Evolutionary conservation across 2,888 invertebrate species (phyloP), one percentile per base, ranked within the genome.

Genomic region (Onthophagus sagittarius): DNA sequence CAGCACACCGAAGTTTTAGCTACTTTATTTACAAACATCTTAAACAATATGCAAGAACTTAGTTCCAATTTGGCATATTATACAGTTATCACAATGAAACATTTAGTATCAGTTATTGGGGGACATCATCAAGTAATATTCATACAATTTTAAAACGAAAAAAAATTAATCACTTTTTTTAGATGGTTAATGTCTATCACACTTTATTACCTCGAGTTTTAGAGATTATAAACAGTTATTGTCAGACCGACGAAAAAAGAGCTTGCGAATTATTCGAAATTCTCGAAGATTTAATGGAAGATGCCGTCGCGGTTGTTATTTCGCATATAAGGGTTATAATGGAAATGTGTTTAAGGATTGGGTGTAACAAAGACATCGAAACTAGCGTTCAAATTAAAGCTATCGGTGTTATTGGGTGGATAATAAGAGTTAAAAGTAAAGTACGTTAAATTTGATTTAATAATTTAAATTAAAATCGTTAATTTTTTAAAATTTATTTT

Each of bases 401-500:
- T 0, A 87, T 94, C 14, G 87, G 89, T 64, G 90, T 92, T 73
- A 86, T 93, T 74, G 90, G 91, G 0, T 90, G 89, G 85, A 81
- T 94, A 65, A 89, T 90, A 9, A 87, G 90, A 73, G 85, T 90
- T 1, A 93, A 93, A 84, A 93, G 93, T 82, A 94, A 93, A 86
- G 88, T 89, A 75, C 82, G 72, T 63, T n/a, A 15, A 63, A n/a
- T n/a, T n/a, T n/a, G n/a, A n/a, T n/a, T n/a, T n/a, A n/a, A n/a
- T n/a, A 15, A 3, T 15, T 71, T 7, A 31, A 7, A 39, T 62
- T 15, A 62, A 14, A 7, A 63, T 63, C 14, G 11, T 63, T 33
- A n/a, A 15, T 6, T 14, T 9, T 71, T 13, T 63, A 5, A 63
- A 71, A 62, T 23, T 63, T 70, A 71, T 63, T 67, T 70, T 67